A percentile compares a stretch with the other conserved stretches of the same genome.
Evolutionary conservation across 2,888 invertebrate genomes (phyloP).

Genomic region (Troides aeacus): DNA sequence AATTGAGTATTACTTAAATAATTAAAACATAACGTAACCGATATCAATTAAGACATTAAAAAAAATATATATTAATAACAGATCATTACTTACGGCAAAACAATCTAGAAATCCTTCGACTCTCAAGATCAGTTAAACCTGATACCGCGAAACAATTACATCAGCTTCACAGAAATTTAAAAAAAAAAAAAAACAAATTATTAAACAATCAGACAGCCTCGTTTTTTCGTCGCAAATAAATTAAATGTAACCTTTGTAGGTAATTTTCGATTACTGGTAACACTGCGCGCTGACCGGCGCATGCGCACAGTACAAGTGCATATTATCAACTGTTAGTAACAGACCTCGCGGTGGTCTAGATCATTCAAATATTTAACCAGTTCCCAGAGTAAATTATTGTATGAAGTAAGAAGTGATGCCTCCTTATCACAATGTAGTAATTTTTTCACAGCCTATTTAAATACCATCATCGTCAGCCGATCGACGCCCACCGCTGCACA

Average conservation of each 20-base stretch:
- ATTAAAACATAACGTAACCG: too few relatives aligned
- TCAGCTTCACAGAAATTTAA: background rate
- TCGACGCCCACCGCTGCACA: too few relatives aligned
- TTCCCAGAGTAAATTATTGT: too few relatives aligned
- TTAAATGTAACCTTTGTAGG: slow-evolving; percentile 16
- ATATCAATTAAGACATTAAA: slow-evolving; percentile 6
- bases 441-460: too few relatives aligned
- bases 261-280: background rate
- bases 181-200: background rate
- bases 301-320: slow-evolving; percentile 7
- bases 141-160: slow-evolving; percentile 1
- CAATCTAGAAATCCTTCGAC: slow-evolving; percentile 12
- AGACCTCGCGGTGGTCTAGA: too few relatives aligned
- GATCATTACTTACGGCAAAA: slow-evolving; percentile 13
- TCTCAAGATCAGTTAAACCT: slow-evolving; percentile 20
- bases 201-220: slow-evolving; percentile 18
- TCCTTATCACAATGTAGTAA: too few relatives aligned
- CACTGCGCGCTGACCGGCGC: slow-evolving; percentile 4
- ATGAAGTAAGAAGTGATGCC: too few relatives aligned
- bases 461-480: too few relatives aligned
- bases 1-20: too few relatives aligned
- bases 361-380: too few relatives aligned
- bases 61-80: background rate
- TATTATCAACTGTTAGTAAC: slow-evolving; percentile 17
- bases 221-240: slow-evolving; percentile 6